These are phyloP conservation scores for Remorina albescens DNA, from an alignment of 2,797 vertebrate species.

Conservation along the genomic window DNA sequence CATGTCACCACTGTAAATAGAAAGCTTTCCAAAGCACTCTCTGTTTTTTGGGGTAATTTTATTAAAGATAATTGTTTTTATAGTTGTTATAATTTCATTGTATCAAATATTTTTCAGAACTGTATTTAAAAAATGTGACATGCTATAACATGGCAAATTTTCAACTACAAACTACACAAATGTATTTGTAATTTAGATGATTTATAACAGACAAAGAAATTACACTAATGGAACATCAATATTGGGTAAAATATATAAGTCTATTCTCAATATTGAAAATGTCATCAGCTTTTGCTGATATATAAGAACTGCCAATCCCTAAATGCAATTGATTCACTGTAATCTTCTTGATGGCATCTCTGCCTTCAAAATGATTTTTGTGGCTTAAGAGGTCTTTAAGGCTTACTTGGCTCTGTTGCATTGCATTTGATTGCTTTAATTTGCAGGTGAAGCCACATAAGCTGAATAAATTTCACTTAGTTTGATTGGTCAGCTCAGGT, in stretches of 20 bases:
- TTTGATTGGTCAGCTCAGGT: background rate
- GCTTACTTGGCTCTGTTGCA: background rate
- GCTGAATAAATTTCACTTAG: background rate
- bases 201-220: background rate
- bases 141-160: no score
- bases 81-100: no score
- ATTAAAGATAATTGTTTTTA: no score
- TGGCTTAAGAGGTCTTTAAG: background rate
- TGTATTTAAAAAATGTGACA: no score
- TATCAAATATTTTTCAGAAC: no score
- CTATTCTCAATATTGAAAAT: background rate
- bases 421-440: background rate
- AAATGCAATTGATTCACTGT: background rate
- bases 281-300: background rate
- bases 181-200: no score
- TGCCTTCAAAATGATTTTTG: background rate
- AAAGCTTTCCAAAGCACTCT: slow-evolving; percentile 1
- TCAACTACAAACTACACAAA: no score
- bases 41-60: background rate
- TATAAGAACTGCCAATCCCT: background rate
- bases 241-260: background rate
- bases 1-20: background rate
- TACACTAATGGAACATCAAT: background rate
- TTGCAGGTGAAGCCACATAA: background rate
- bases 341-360: background rate